Evolutionary conservation across 2,797 vertebrate genomes (phyloP).

Genomic region (Mastacembelus armatus): DNA sequence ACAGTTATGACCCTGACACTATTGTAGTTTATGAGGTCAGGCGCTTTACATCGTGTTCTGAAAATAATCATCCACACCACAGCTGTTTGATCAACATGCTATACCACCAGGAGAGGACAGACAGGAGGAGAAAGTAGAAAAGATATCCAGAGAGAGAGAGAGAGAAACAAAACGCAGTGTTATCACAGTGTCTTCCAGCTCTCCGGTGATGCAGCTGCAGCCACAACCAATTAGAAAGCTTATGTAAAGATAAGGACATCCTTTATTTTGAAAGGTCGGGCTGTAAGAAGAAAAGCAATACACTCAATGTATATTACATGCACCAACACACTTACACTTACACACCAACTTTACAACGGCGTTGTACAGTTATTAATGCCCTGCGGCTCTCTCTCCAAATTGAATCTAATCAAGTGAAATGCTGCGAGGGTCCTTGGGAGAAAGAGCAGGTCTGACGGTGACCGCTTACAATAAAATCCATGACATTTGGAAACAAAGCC

Average conservation of each 20-base stretch:
- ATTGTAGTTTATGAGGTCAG: constrained; percentile 79
- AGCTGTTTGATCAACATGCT: constrained; percentile 73
- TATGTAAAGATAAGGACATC: constrained; percentile 60
- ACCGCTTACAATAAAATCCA: constrained; percentile 76
- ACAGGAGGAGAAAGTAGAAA: constrained; percentile 37
- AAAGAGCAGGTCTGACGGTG: constrained; percentile 71
- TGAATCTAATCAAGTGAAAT: constrained; percentile 83
- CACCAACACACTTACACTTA: constrained; percentile 29
- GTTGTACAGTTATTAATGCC: constrained; percentile 77
- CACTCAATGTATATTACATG: constrained; percentile 51
- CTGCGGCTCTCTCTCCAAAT: constrained; percentile 69
- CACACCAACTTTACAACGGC: constrained; percentile 47
- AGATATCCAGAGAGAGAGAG: constrained; percentile 25
- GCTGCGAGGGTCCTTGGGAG: constrained; percentile 71
- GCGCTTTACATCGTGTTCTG: constrained; percentile 73
- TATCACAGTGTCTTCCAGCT: constrained; percentile 53
- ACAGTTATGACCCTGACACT: constrained; percentile 70
- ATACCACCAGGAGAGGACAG: constrained; percentile 27
- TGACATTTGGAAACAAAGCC: constrained; percentile 81
- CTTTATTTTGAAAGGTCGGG: constrained; percentile 72
- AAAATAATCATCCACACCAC: constrained; percentile 72
- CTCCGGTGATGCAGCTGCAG: constrained; percentile 53
- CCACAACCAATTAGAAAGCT: constrained; percentile 74
- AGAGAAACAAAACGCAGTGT: constrained; percentile 65
- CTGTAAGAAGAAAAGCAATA: constrained; percentile 64